These are phyloP conservation scores for Anabacerthia variegaticeps DNA, from an alignment of 2,797 vertebrate genomes.

Conservation along the genomic window DNA sequence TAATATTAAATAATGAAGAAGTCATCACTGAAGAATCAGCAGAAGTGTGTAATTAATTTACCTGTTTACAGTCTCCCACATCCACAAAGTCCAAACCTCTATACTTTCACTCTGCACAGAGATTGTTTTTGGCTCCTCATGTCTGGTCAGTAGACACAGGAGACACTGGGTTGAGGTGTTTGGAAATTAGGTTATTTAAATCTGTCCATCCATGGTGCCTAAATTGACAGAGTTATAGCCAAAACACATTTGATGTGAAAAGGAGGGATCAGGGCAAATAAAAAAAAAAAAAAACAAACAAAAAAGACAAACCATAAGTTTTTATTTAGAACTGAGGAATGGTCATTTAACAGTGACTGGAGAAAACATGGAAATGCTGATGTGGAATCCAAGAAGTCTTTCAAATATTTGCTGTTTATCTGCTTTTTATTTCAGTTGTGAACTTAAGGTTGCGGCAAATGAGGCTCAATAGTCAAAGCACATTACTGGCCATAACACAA, in stretches of 20 bases:
- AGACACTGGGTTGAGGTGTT: background rate
- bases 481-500: background rate
- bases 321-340: background rate
- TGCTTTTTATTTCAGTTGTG: background rate
- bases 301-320: background rate
- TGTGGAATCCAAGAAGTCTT: background rate
- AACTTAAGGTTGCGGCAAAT: background rate
- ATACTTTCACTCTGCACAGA: background rate
- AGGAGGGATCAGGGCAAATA: fast-evolving
- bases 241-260: background rate
- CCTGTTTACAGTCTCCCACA: background rate
- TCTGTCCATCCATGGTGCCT: fast-evolving
- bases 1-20: background rate
- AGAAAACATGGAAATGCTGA: background rate
- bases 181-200: background rate
- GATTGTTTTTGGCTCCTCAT: background rate
- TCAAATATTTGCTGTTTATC: background rate
- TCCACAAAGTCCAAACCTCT: background rate
- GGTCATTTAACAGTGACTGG: background rate
- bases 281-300: background rate
- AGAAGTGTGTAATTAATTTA: background rate
- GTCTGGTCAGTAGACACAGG: background rate
- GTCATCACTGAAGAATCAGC: background rate
- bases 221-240: background rate
- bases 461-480: background rate